These are phyloP conservation scores for Acholoe squamosa DNA, from an alignment of 2,888 invertebrate species.

Conservation along the genomic window DNA sequence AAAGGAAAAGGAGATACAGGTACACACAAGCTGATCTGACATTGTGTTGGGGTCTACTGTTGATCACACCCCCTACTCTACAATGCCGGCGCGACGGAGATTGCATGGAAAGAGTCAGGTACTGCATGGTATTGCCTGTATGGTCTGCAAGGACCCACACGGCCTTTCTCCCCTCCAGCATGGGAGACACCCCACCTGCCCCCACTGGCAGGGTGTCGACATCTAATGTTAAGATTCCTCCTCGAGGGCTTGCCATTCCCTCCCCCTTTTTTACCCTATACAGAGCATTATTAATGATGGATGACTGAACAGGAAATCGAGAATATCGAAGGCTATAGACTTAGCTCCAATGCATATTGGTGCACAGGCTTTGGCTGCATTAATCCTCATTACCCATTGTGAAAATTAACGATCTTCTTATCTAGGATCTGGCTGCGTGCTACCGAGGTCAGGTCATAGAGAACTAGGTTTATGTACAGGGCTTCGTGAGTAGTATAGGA, in stretches of 20 bases:
- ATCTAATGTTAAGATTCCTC: not conserved
- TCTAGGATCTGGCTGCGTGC: not conserved
- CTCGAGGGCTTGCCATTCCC: not conserved
- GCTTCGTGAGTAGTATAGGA: too few species aligned
- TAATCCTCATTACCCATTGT: not conserved
- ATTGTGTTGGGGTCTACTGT: too few species aligned
- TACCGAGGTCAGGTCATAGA: too few species aligned
- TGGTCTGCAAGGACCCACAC: too few species aligned
- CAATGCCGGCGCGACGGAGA: too few species aligned
- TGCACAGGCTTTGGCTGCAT: not conserved
- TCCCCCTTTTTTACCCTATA: too few species aligned
- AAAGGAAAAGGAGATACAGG: too few species aligned
- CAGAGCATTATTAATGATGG: not conserved
- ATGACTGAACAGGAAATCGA: conserved; percentile 5
- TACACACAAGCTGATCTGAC: too few species aligned
- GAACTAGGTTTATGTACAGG: too few species aligned
- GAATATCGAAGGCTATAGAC: not conserved
- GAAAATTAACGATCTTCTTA: not conserved
- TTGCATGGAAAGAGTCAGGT: too few species aligned
- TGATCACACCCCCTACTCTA: too few species aligned
- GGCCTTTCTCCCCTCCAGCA: not conserved
- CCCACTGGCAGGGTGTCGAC: not conserved
- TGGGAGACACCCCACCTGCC: not conserved
- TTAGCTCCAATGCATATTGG: not conserved
- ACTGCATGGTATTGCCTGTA: too few species aligned